Conservation (phyloP, 2,113 vertebrate species). For the Coptodon rendalli region DNA sequence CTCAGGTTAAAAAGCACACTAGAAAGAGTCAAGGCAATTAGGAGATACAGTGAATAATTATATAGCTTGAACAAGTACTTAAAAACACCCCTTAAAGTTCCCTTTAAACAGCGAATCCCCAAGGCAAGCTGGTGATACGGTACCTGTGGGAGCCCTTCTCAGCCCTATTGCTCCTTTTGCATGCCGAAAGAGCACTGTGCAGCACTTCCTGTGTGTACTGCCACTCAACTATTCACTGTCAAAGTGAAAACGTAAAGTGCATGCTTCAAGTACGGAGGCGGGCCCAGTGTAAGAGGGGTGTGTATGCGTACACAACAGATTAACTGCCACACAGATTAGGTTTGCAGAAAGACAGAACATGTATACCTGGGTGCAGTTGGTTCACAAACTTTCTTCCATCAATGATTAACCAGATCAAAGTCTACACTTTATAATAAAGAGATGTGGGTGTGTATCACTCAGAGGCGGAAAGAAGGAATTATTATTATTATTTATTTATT, state of each 20-base stretch:
- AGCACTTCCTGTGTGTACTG: slow-evolving; percentile 66
- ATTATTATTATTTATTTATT: neutral
- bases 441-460: neutral
- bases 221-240: slow-evolving; percentile 56
- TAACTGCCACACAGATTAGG: slow-evolving; percentile 17
- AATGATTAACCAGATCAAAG: slow-evolving; percentile 35
- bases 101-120: neutral
- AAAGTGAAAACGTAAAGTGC: slow-evolving; percentile 68
- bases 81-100: neutral
- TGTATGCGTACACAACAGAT: slow-evolving; percentile 16
- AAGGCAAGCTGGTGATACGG: slow-evolving; percentile 5
- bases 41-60: neutral
- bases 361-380: neutral
- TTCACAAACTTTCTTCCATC: neutral
- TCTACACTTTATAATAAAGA: neutral
- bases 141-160: slow-evolving; percentile 26
- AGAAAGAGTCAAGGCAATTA: neutral
- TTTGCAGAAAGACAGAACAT: neutral
- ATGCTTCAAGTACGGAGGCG: slow-evolving; percentile 55
- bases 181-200: slow-evolving; percentile 39
- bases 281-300: slow-evolving; percentile 32
- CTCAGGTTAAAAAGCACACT: neutral
- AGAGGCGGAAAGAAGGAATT: neutral
- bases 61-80: neutral
- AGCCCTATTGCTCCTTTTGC: slow-evolving; percentile 35